phyloP scores from a whole-genome alignment of 2,797 vertebrate genomes.

The Argentina silus region DNA sequence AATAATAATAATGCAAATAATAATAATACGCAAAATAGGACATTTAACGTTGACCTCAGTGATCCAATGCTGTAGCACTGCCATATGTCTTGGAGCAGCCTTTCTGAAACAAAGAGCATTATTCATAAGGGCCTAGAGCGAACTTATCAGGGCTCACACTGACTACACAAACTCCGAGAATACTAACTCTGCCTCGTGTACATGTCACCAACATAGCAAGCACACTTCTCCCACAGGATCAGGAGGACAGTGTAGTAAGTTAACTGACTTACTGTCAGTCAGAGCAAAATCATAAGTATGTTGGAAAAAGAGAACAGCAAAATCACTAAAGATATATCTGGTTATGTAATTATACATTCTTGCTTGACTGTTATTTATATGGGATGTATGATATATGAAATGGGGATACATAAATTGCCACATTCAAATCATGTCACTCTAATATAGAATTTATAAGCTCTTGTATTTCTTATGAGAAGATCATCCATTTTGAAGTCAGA shows the following conservation, averaged over 20 bases:
- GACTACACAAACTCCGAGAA: conserved; percentile 28
- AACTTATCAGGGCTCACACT: conserved; percentile 72
- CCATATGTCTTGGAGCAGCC: conserved; percentile 44
- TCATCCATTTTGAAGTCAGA: too few species aligned
- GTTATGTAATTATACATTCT: too few species aligned
- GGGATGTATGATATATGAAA: too few species aligned
- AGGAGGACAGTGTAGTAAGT: not conserved
- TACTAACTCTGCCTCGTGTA: conserved; percentile 45
- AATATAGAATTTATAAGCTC: too few species aligned
- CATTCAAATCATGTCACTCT: too few species aligned
- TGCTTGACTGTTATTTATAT: too few species aligned
- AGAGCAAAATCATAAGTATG: too few species aligned
- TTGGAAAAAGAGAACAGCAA: not conserved
- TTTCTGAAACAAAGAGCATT: conserved; percentile 71
- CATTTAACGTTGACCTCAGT: conserved; percentile 58
- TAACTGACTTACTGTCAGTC: not conserved
- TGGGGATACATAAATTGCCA: too few species aligned
- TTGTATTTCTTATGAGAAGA: too few species aligned
- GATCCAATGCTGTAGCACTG: conserved; percentile 46
- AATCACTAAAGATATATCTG: too few species aligned
- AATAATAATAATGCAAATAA: too few species aligned
- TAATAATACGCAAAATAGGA: too few species aligned
- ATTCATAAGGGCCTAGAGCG: conserved; percentile 68
- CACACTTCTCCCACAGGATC: conserved; percentile 64
- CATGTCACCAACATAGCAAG: conserved; percentile 46